Conservation (phyloP, 2,888 invertebrate species). For the Incurvaria masculella region DNA sequence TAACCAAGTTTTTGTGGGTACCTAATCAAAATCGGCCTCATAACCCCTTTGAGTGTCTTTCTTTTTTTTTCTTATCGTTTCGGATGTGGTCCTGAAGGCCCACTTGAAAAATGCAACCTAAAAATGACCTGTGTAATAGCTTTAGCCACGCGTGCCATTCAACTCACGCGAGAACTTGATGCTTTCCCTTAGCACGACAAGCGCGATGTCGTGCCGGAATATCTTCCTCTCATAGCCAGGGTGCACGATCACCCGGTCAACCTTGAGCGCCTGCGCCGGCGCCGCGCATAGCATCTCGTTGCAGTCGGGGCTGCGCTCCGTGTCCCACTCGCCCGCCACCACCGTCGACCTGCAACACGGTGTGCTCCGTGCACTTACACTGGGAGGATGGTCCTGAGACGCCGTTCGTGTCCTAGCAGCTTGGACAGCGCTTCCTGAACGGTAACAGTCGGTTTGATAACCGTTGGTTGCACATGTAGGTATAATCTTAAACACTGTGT, state of each 20-base stretch:
- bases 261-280: slow-evolving; percentile 65
- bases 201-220: slow-evolving; percentile 69
- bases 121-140: not conserved
- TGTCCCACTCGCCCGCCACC: slow-evolving; percentile 72
- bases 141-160: not conserved
- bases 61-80: not conserved
- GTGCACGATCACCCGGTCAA: slow-evolving; percentile 74
- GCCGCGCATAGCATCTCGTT: slow-evolving; percentile 72
- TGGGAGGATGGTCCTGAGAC: too few species aligned
- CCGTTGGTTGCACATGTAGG: too few species aligned
- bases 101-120: not conserved
- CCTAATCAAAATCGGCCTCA: too few species aligned
- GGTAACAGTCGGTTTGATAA: too few species aligned
- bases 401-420: too few species aligned
- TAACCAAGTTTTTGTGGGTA: not conserved
- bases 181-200: slow-evolving; percentile 66
- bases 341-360: slow-evolving; percentile 72
- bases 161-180: slow-evolving; percentile 61
- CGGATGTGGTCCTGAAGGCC: too few species aligned
- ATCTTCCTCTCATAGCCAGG: slow-evolving; percentile 69
- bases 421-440: too few species aligned
- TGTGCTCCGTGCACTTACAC: too few species aligned
- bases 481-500: too few species aligned
- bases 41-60: too few species aligned
- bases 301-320: slow-evolving; percentile 71